phyloP scores from a whole-genome alignment of 2,797 vertebrate genomes.

The Scolopax bukidnonensis region DNA sequence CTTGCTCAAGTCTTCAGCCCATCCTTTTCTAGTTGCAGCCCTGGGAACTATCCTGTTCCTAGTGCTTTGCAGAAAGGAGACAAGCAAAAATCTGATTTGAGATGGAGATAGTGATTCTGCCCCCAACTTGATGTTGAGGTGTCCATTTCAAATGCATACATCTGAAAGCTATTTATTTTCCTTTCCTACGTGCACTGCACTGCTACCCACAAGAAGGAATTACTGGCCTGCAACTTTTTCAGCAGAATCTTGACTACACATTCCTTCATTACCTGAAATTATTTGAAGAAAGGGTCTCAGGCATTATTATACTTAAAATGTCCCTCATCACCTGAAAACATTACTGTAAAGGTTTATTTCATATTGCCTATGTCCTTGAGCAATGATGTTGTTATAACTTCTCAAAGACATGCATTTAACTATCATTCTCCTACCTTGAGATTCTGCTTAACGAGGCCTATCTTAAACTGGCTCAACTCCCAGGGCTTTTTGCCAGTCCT shows the following conservation, averaged over 20 bases:
- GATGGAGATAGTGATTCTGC: not conserved
- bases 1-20: not conserved
- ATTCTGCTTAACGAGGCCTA: constrained; percentile 40
- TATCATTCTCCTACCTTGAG: not conserved
- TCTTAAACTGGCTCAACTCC: not conserved
- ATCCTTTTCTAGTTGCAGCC: not conserved
- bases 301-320: not conserved
- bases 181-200: not conserved
- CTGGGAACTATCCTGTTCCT: not conserved
- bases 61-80: not conserved
- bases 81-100: not conserved
- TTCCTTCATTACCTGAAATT: not conserved
- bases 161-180: not conserved
- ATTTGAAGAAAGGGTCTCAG: not conserved
- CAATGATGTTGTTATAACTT: not conserved
- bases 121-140: not conserved
- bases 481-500: constrained; percentile 20
- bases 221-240: not conserved
- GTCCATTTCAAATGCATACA: not conserved
- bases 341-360: not conserved
- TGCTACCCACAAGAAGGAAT: not conserved
- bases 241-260: not conserved
- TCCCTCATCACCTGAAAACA: not conserved
- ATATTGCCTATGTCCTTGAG: not conserved
- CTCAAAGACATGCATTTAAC: not conserved